Conservation (phyloP, 2,797 vertebrate species). For the Clarias fuscus region DNA sequence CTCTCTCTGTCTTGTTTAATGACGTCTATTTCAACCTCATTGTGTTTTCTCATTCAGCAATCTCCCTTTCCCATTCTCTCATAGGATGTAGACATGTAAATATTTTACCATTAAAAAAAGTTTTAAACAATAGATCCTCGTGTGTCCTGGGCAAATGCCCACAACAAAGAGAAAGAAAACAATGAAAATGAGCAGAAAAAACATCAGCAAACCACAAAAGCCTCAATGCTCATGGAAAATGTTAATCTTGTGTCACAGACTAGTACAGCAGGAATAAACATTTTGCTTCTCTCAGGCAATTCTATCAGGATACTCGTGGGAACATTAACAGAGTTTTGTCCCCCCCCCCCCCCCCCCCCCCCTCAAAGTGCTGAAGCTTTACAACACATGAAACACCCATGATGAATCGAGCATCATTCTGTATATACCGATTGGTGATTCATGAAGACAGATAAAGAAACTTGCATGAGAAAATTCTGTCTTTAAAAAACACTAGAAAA, state of each 20-base stretch:
- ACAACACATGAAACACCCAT: not conserved
- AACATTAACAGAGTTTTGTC: not conserved
- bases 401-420: not conserved
- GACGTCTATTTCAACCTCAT: not conserved
- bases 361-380: not conserved
- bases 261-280: not conserved
- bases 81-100: constrained; percentile 34
- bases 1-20: not conserved
- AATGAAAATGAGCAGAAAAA: constrained; percentile 13
- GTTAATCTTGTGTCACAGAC: constrained; percentile 13
- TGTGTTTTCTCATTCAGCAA: not conserved
- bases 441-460: not conserved
- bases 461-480: not conserved
- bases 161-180: constrained; percentile 10
- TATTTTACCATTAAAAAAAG: constrained; percentile 45
- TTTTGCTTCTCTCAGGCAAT: not conserved
- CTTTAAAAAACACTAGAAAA: not conserved
- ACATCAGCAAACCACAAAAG: not conserved
- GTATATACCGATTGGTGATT: not conserved
- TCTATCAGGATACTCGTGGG: not conserved
- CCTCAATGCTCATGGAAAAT: constrained; percentile 10
- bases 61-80: not conserved
- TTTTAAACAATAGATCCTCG: constrained; percentile 18
- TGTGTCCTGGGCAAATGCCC: constrained; percentile 31
- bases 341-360: too few species aligned